Evolutionary conservation across 2,888 invertebrate genomes (phyloP).

Genomic region (Periphyllus acericola): DNA sequence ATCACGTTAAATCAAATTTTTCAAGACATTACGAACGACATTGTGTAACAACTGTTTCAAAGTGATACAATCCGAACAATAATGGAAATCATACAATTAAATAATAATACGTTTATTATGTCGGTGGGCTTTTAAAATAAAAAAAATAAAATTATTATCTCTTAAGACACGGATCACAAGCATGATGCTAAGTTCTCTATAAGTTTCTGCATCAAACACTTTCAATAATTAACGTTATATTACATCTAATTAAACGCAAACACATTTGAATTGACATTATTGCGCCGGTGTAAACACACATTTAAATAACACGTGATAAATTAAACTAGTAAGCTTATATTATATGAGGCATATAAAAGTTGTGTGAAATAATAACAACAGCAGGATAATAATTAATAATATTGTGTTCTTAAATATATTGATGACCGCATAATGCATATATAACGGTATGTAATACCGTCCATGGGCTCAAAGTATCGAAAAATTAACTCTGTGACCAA

Average conservation of each 20-base stretch:
- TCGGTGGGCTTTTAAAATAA: not conserved
- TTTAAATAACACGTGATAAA: not conserved
- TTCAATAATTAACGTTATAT: constrained; percentile 1
- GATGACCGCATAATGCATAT: too few relatives aligned
- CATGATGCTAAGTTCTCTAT: not conserved
- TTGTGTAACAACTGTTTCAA: too few relatives aligned
- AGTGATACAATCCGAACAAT: not conserved
- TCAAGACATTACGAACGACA: too few relatives aligned
- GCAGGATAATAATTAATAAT: not conserved
- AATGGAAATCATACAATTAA: not conserved
- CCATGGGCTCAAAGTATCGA: too few relatives aligned
- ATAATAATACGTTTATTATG: not conserved
- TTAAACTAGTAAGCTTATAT: not conserved
- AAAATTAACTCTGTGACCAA: too few relatives aligned
- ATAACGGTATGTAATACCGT: too few relatives aligned
- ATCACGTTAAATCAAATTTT: too few relatives aligned
- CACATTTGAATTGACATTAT: not conserved
- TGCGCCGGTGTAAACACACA: not conserved
- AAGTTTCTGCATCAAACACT: not conserved
- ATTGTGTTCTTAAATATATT: too few relatives aligned
- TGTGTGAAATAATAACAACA: not conserved
- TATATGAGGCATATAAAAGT: not conserved
- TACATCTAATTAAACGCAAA: not conserved
- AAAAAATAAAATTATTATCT: not conserved
- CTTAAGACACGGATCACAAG: not conserved